Evolutionary conservation across 2,797 vertebrate genomes (phyloP).

Genomic region (Tamandua tetradactyla): DNA sequence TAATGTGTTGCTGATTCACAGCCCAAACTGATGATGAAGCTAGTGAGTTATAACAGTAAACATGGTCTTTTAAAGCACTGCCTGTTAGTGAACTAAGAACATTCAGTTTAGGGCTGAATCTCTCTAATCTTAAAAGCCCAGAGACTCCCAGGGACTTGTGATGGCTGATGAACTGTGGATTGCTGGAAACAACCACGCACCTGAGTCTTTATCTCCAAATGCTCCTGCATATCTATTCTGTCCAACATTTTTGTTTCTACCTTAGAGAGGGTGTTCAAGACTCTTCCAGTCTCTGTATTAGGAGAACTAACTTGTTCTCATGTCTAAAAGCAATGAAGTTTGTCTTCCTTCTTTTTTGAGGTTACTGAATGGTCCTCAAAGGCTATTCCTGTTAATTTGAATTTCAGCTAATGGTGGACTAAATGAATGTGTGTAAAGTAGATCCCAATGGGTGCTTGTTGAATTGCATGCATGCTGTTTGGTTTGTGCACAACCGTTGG

Average conservation of each 20-base stretch:
- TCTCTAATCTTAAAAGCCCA: not conserved
- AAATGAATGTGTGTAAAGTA: slow-evolving; percentile 18
- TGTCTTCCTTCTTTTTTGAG: not conserved
- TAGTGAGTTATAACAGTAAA: not conserved
- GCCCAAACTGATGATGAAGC: not conserved
- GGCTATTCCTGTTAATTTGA: slow-evolving; percentile 13
- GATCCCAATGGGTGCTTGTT: not conserved
- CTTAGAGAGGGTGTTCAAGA: not conserved
- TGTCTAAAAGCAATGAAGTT: not conserved
- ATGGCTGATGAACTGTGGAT: not conserved
- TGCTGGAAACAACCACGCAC: not conserved
- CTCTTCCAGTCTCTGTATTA: not conserved
- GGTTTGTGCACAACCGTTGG: too few relatives aligned
- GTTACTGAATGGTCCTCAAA: not conserved
- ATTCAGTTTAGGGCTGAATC: not conserved
- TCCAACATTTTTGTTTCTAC: not conserved
- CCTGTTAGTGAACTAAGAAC: not conserved
- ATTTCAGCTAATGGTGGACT: slow-evolving; percentile 49
- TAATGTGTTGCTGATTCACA: not conserved
- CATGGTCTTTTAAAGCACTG: not conserved
- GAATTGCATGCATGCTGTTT: not conserved
- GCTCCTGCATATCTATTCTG: not conserved
- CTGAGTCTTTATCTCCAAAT: not conserved
- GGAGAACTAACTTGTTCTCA: not conserved
- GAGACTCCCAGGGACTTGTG: not conserved